phyloP scores from a whole-genome alignment of 2,113 vertebrate genomes.

The Nothobranchius furzeri region DNA sequence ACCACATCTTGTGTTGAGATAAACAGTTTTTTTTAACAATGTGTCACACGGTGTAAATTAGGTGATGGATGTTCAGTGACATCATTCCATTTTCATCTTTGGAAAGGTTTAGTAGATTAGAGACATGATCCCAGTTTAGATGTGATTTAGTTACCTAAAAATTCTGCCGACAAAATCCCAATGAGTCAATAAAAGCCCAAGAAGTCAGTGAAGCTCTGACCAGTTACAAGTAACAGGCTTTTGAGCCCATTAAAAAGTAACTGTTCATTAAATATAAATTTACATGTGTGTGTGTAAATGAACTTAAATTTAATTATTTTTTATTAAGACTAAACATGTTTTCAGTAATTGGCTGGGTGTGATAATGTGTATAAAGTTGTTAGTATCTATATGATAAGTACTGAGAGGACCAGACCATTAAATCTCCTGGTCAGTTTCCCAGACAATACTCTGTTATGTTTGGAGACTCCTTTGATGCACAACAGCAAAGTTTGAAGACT shows the following conservation, averaged over 20 bases:
- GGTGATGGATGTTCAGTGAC: constrained; percentile 15
- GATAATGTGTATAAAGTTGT: too few species aligned
- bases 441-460: too few species aligned
- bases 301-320: background rate
- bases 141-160: background rate
- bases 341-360: background rate
- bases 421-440: too few species aligned
- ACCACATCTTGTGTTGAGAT: constrained; percentile 7
- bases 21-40: constrained; percentile 9
- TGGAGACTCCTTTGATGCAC: too few species aligned
- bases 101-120: constrained; percentile 8
- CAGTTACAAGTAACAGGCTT: background rate
- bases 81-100: constrained; percentile 10
- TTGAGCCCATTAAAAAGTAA: constrained; percentile 9
- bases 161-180: constrained; percentile 9
- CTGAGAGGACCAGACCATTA: too few species aligned
- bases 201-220: background rate
- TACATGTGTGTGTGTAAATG: background rate
- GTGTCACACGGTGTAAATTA: constrained; percentile 13
- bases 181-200: constrained; percentile 16
- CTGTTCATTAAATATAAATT: background rate
- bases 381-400: background rate
- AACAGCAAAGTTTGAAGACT: too few species aligned
- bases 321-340: background rate
- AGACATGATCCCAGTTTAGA: constrained; percentile 10